Evolutionary conservation across 30 jellyfish, hydroid and myxozoan genomes (phyloP).

Genomic region (Aurelia aurita complex sp. Pacific): DNA sequence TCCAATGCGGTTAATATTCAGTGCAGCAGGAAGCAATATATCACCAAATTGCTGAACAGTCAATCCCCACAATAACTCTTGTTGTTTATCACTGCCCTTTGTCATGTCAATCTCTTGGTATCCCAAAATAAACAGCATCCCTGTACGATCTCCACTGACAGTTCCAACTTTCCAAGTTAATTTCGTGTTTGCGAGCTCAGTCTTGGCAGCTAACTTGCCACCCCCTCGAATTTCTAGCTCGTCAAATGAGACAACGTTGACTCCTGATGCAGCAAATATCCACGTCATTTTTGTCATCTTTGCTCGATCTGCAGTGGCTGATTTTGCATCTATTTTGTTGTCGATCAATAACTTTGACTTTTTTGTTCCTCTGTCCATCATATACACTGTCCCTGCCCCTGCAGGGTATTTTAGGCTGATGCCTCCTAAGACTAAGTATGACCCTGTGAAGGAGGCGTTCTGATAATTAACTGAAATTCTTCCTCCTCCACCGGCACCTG

Average conservation of each 20-base stretch:
- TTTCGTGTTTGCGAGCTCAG: constrained; percentile 22
- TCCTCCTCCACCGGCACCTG: constrained; percentile 82
- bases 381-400: constrained; percentile 69
- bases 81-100: constrained; percentile 38
- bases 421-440: constrained; percentile 57
- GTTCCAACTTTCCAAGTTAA: constrained; percentile 65
- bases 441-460: constrained; percentile 57
- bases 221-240: constrained; percentile 67
- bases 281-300: constrained; percentile 60
- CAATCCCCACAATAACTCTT: constrained; percentile 64
- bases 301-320: constrained; percentile 30
- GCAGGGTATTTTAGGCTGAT: constrained; percentile 48
- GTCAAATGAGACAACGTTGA: constrained; percentile 25
- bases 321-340: constrained; percentile 17
- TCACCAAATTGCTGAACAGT: constrained; percentile 60
- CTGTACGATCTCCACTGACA: constrained; percentile 62
- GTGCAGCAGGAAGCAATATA: constrained; percentile 25
- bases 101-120: constrained; percentile 68
- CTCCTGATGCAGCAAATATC: constrained; percentile 61
- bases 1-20: constrained; percentile 48
- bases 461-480: constrained; percentile 41
- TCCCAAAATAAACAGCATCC: constrained; percentile 59
- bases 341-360: constrained; percentile 56
- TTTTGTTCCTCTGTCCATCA: constrained; percentile 30
- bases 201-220: constrained; percentile 62